Evolutionary conservation across 2,113 vertebrate species (phyloP).

Genomic region (Nothobranchius furzeri): DNA sequence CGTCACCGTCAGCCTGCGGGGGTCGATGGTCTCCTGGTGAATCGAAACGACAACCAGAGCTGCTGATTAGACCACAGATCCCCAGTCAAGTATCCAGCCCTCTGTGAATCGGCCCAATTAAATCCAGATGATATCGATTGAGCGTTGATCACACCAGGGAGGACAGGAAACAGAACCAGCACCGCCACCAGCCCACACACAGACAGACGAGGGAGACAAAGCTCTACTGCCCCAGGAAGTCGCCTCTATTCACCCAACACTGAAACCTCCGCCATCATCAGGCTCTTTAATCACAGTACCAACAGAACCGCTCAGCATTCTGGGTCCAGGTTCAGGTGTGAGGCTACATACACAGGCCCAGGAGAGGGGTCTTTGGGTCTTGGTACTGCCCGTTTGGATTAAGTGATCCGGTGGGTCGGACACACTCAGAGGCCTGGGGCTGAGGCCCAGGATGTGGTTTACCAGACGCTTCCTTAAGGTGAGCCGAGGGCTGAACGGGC

Average conservation of each 20-base stretch:
- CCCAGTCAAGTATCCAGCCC: slow-evolving; percentile 2
- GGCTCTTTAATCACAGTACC: slow-evolving; percentile 1
- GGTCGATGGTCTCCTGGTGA: slow-evolving; percentile 87
- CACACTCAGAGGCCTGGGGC: slow-evolving; percentile 82
- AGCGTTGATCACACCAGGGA: slow-evolving; percentile 31
- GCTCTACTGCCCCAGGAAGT: slow-evolving; percentile 8
- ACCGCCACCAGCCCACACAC: slow-evolving; percentile 35
- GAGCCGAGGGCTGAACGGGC: slow-evolving; percentile 86
- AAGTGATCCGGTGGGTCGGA: slow-evolving; percentile 87
- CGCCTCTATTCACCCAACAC: slow-evolving; percentile 32
- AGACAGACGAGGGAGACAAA: slow-evolving; percentile 23
- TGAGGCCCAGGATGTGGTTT: slow-evolving; percentile 94
- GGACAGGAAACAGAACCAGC: slow-evolving; percentile 36
- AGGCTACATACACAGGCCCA: slow-evolving; percentile 94
- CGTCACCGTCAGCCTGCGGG: slow-evolving; percentile 81
- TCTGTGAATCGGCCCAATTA: slow-evolving; percentile 11
- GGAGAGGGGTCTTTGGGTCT: slow-evolving; percentile 89
- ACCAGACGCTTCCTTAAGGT: slow-evolving; percentile 94
- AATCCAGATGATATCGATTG: slow-evolving; percentile 9
- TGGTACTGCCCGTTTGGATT: slow-evolving; percentile 78
- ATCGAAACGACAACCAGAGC: slow-evolving; percentile 8
- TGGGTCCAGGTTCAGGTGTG: slow-evolving; percentile 24
- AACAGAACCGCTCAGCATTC: slow-evolving; percentile 45
- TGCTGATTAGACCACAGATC: slow-evolving; percentile 6
- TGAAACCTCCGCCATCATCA: slow-evolving; percentile 8